Percentiles rank a stretch among this genome's conserved stretches.
Conservation (phyloP, 2,113 vertebrate species). For the Plecturocebus donacophilus region DNA sequence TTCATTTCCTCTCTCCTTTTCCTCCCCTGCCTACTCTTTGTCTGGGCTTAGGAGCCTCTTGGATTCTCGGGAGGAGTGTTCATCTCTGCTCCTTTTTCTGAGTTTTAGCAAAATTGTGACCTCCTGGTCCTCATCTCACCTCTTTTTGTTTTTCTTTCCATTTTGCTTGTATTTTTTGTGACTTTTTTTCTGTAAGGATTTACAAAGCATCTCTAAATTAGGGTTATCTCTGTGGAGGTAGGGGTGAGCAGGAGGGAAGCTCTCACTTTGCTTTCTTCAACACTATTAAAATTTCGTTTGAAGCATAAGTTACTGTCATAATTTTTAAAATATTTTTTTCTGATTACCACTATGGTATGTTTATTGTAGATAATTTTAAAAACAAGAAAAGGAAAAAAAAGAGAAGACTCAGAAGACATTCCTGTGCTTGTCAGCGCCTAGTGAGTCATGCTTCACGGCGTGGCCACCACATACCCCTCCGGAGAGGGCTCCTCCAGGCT, state of each 20-base stretch:
- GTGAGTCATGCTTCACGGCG: accelerated
- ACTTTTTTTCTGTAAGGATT: not conserved
- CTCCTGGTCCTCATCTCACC: not conserved
- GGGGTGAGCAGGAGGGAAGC: not conserved
- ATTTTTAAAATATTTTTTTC: not conserved
- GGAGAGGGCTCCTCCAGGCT: not conserved
- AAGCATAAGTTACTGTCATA: not conserved
- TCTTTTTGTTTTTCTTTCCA: not conserved
- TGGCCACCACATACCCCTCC: not conserved
- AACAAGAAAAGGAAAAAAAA: not conserved
- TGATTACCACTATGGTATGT: not conserved
- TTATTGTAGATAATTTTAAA: not conserved
- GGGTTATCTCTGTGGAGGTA: not conserved
- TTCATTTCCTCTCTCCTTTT: not conserved
- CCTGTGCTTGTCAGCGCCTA: not conserved
- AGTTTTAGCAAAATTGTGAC: slow-evolving; percentile 4
- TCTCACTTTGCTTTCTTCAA: not conserved
- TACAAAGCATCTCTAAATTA: not conserved
- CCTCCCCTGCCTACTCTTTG: not conserved
- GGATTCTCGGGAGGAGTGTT: not conserved
- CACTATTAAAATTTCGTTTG: not conserved
- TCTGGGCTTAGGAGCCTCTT: not conserved
- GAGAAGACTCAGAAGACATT: not conserved
- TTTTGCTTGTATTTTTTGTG: not conserved
- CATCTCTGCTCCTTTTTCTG: not conserved